Evolutionary conservation across 2,888 invertebrate genomes (phyloP), one percentile per base, ranked within the genome.

Genomic region (Lampropteryx suffumata): DNA sequence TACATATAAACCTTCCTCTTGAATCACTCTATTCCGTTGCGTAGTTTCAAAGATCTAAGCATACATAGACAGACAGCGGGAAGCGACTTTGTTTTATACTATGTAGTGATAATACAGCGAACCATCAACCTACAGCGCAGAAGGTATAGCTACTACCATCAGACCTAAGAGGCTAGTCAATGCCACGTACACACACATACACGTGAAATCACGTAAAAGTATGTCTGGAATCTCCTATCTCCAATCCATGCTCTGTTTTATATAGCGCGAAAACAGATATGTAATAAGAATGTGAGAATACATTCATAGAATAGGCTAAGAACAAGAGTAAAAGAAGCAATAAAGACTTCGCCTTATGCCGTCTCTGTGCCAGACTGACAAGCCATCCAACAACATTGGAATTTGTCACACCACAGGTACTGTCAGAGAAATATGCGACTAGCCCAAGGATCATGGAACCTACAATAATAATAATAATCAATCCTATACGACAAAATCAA

Each of bases 221-320:
- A 84, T 76, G 74, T 50, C 43, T 49, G 74, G 81, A 76, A 84
- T 84, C 69, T 61, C 67, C 59, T 69, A 66, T 69, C 70, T 73
- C 78, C 67, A 61, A 71, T 70, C 71, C 14, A 34, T 73, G 72
- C 73, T 75, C 74, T 68, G 68, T 72, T 61, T 69, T 65, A 71
- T 75, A 72, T 76, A 77, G 75, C 70, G 62, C 69, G 59, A 63
- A 70, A 57, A 64, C 72, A 59, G 62, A 26, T 1, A 33, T 13
- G 34, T 3, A 28, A 13, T 33, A 14, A 61, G 54, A 21, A 40
- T 27, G 1, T 14, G 9, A 30, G 12, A 24, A n/a, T 7, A 35
- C 21, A 1, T n/a, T 1, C 9, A 13, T 10, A 9, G n/a, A n/a
- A n/a, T n/a, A n/a, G n/a, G n/a, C n/a, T n/a, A n/a, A n/a, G n/a